Percentiles rank a stretch among this genome's conserved stretches.
Evolutionary conservation across 1,140 invertebrate genomes (phyloP).

Genomic region (Drosophila ironensis): DNA sequence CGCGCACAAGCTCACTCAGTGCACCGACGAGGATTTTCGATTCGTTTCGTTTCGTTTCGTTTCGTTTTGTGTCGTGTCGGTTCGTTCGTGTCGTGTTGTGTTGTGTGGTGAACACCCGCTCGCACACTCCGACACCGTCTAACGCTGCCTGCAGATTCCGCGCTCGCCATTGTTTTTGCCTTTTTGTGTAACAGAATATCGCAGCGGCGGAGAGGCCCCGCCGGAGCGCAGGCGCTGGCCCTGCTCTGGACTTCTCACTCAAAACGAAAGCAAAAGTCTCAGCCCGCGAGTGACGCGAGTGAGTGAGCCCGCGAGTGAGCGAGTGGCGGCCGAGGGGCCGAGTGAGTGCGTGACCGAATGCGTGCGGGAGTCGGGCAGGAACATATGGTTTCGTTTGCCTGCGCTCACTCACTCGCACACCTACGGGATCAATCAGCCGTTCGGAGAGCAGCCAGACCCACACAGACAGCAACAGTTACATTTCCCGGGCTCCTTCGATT

Average conservation of each 20-base stretch:
- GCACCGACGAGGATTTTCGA: conserved; percentile 24
- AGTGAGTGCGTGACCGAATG: not conserved
- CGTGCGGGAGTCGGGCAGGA: conserved; percentile 47
- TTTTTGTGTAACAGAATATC: conserved; percentile 78
- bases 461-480: conserved; percentile 78
- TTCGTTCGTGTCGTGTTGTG: too few relatives aligned
- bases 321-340: not conserved
- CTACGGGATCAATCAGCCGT: conserved; percentile 52
- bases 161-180: conserved; percentile 54
- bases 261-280: conserved; percentile 72
- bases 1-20: conserved; percentile 1
- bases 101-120: conserved; percentile 29
- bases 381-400: conserved; percentile 80
- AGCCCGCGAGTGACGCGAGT: not conserved
- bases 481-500: conserved; percentile 48
- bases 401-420: conserved; percentile 40
- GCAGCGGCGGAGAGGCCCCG: conserved; percentile 30
- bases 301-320: not conserved
- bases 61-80: too few relatives aligned
- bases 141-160: conserved; percentile 51
- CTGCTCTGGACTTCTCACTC: conserved; percentile 58
- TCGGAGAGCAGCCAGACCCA: conserved; percentile 2
- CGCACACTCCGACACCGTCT: conserved; percentile 48
- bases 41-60: too few relatives aligned
- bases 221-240: conserved; percentile 49